Conservation (phyloP, 2,113 vertebrate species). For the Bostrychus sinensis region DNA sequence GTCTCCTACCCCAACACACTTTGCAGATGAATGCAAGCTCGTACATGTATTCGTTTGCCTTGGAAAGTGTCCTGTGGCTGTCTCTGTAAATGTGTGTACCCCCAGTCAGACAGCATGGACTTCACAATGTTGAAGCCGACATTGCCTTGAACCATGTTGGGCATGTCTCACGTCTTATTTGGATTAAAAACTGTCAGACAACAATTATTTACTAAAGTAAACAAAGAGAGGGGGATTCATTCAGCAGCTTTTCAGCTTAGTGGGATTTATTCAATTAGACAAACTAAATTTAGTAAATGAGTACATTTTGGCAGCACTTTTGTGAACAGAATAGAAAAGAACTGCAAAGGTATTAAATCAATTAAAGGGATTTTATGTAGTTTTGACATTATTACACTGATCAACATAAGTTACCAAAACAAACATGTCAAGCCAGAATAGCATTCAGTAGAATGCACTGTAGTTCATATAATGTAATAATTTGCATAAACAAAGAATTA, state of each 20-base stretch:
- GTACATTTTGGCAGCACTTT: conserved; percentile 13
- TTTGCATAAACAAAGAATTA: too few species aligned
- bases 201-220: neutral
- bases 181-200: conserved; percentile 46
- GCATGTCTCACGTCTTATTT: conserved; percentile 55
- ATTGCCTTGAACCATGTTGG: conserved; percentile 38
- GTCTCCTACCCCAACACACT: conserved; percentile 44
- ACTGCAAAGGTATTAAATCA: neutral
- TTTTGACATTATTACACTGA: neutral
- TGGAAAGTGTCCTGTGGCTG: conserved; percentile 45
- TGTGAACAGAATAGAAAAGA: neutral
- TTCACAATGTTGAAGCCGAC: conserved; percentile 34
- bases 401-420: neutral
- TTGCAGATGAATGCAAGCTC: conserved; percentile 54
- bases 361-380: too few species aligned
- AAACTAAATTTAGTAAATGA: conserved; percentile 8
- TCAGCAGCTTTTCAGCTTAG: neutral
- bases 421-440: too few species aligned
- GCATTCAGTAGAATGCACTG: too few species aligned
- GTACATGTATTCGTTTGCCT: conserved; percentile 37
- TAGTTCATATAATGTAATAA: too few species aligned
- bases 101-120: conserved; percentile 61
- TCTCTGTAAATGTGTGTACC: conserved; percentile 47
- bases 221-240: conserved; percentile 11
- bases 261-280: conserved; percentile 21